Conservation (phyloP, 2,888 invertebrate genomes). For the Syrphus vitripennis region DNA sequence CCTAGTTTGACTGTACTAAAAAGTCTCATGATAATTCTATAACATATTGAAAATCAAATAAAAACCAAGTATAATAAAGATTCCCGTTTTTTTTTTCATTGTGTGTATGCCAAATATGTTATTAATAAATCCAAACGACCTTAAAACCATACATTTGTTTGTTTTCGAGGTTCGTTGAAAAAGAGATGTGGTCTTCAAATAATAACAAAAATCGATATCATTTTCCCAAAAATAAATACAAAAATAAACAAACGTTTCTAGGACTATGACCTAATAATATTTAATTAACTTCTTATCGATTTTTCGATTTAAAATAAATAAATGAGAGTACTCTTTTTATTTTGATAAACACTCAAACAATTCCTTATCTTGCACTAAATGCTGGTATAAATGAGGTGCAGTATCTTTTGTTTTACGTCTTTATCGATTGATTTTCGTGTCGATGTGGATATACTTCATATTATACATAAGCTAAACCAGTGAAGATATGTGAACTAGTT, state of each 20-base stretch:
- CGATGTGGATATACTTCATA: background rate
- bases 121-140: too few relatives aligned
- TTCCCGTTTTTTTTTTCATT: too few relatives aligned
- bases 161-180: too few relatives aligned
- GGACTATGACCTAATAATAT: constrained; percentile 54
- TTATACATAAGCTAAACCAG: background rate
- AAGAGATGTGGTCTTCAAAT: too few relatives aligned
- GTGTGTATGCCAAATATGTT: too few relatives aligned
- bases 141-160: too few relatives aligned
- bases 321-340: background rate
- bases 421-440: constrained; percentile 18
- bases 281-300: constrained; percentile 39
- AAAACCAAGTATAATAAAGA: too few relatives aligned
- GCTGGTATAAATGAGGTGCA: background rate
- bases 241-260: constrained; percentile 34
- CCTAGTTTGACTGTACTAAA: too few relatives aligned
- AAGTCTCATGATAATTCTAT: too few relatives aligned
- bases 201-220: background rate
- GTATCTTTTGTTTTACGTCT: background rate
- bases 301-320: background rate
- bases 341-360: background rate
- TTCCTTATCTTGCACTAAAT: background rate
- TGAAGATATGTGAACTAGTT: background rate
- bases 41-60: too few relatives aligned
- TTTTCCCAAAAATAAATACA: background rate